These are phyloP conservation scores for Mormyrops boulengeri DNA, from an alignment of 2,797 vertebrate genomes.

Conservation along the genomic window DNA sequence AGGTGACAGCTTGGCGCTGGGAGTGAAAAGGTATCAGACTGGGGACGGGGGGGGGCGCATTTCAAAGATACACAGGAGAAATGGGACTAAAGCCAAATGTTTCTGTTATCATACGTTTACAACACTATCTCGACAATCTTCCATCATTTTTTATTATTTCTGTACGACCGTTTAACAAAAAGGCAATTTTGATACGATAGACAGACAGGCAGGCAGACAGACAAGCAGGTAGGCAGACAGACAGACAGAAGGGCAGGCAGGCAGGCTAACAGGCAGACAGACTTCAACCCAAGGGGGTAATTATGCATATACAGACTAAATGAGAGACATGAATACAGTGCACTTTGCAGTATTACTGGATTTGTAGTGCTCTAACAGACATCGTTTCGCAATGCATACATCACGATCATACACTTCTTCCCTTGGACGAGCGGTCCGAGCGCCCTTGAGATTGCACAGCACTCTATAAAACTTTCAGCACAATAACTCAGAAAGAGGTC, in stretches of 20 bases:
- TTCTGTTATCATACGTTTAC: slow-evolving; percentile 12
- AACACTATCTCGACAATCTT: slow-evolving; percentile 30
- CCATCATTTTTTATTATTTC: slow-evolving; percentile 29
- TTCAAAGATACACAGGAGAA: not conserved
- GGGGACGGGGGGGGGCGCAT: not conserved
- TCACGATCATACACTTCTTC: not conserved
- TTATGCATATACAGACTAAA: not conserved
- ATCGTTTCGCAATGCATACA: not conserved
- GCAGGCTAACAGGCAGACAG: not conserved
- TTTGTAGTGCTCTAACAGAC: not conserved
- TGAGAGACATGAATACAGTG: not conserved
- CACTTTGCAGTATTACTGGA: not conserved
- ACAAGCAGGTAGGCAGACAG: not conserved
- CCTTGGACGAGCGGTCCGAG: not conserved
- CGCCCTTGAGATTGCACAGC: not conserved
- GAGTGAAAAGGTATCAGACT: not conserved
- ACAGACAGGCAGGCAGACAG: too few species aligned
- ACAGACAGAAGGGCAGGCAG: not conserved
- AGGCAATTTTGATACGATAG: too few species aligned
- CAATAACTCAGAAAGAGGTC: not conserved
- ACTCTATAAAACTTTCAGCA: slow-evolving; percentile 8
- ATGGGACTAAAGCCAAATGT: not conserved
- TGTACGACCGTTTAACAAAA: slow-evolving; percentile 21
- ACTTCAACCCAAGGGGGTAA: not conserved
- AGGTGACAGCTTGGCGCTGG: slow-evolving; percentile 65